phyloP scores from a whole-genome alignment of 2,797 vertebrate genomes.

The Cyprinodon diabolis region DNA sequence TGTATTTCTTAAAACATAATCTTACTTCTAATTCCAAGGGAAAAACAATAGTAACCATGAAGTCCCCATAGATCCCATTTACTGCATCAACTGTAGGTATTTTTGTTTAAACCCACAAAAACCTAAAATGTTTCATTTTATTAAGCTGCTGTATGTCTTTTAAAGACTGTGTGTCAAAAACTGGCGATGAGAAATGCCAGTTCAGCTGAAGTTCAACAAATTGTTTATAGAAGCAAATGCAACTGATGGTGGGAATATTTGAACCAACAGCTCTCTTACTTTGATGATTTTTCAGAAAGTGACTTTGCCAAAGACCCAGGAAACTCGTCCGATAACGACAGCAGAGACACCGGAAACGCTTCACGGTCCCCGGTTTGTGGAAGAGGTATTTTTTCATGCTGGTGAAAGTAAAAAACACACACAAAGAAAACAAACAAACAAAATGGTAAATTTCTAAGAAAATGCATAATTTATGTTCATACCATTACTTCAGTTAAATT shows the following conservation, averaged over 20 bases:
- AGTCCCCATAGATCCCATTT: too few species aligned
- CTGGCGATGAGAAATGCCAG: background rate
- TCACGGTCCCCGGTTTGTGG: slow-evolving; percentile 48
- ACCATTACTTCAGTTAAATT: background rate
- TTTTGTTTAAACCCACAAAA: too few species aligned
- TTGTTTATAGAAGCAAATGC: too few species aligned
- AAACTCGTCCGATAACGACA: slow-evolving; percentile 65
- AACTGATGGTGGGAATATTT: background rate
- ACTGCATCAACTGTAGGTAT: too few species aligned
- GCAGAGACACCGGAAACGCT: slow-evolving; percentile 59
- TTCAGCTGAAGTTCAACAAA: background rate
- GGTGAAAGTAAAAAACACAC: background rate
- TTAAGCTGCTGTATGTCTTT: background rate
- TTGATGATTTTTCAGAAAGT: slow-evolving; percentile 65
- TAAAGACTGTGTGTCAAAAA: background rate
- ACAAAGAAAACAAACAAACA: background rate
- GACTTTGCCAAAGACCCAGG: slow-evolving; percentile 59
- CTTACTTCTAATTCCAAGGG: too few species aligned
- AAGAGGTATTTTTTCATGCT: slow-evolving; percentile 59
- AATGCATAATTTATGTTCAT: background rate
- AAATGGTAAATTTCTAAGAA: background rate
- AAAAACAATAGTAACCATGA: too few species aligned
- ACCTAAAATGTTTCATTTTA: background rate
- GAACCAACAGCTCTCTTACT: slow-evolving; percentile 43
- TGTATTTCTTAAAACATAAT: too few species aligned